Percentiles rank a stretch among this genome's conserved stretches.
Evolutionary conservation across 1,140 invertebrate genomes (phyloP).

Genomic region (Hyposmocoma kahamanoa): DNA sequence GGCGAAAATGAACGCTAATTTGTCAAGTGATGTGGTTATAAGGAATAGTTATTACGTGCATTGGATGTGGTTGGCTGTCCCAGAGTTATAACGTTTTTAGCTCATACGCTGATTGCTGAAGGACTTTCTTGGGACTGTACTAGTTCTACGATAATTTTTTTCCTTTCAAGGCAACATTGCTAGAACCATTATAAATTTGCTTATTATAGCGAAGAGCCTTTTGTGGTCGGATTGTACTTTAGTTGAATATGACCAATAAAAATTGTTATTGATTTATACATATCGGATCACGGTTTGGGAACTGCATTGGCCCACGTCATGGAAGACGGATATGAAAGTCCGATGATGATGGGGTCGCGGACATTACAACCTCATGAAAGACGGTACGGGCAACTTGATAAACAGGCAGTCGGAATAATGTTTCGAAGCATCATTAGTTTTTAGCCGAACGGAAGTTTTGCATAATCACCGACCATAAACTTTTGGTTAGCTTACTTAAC

Average conservation of each 20-base stretch:
- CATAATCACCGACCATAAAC: constrained; percentile 25
- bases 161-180: constrained; percentile 13
- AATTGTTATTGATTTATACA: constrained; percentile 2
- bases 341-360: constrained; percentile 59
- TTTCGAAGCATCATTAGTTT: constrained; percentile 51
- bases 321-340: constrained; percentile 34
- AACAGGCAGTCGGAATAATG: constrained; percentile 59
- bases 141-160: constrained; percentile 27
- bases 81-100: no score
- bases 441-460: constrained; percentile 23
- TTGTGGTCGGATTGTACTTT: constrained; percentile 15
- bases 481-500: constrained; percentile 18
- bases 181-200: constrained; percentile 20
- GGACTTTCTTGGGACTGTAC: constrained; percentile 23
- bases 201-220: constrained; percentile 14
- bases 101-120: no score
- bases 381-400: constrained; percentile 19
- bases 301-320: background rate
- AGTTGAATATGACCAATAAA: constrained; percentile 19
- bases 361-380: constrained; percentile 12
- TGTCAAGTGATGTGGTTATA: no score
- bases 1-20: no score
- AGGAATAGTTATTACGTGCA: no score
- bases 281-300: constrained; percentile 4
- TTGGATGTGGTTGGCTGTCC: no score